phyloP scores from a whole-genome alignment of 2,113 vertebrate genomes.

The Orthonyx spaldingii region DNA sequence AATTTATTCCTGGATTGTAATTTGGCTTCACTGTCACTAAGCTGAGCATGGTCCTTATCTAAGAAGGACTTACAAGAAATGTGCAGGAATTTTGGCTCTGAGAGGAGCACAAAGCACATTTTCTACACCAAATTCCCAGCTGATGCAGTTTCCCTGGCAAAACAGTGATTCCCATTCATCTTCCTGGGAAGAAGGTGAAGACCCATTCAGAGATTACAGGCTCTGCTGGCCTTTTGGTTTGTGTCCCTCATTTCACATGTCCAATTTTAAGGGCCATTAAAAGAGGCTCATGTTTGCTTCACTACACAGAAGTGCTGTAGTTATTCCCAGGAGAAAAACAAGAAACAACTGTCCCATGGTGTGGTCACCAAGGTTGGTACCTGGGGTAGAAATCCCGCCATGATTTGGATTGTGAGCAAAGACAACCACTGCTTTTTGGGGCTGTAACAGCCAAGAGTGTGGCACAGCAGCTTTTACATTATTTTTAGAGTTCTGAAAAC shows the following conservation, averaged over 20 bases:
- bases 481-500: not conserved
- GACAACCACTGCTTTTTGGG: not conserved
- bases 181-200: not conserved
- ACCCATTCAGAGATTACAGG: not conserved
- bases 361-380: not conserved
- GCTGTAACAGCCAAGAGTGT: not conserved
- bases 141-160: not conserved
- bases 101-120: not conserved
- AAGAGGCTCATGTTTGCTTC: not conserved
- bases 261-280: not conserved
- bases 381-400: not conserved
- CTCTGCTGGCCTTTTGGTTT: not conserved
- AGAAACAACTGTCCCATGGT: fast-evolving
- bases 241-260: not conserved
- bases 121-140: not conserved
- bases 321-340: not conserved
- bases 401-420: not conserved
- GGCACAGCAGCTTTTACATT: not conserved
- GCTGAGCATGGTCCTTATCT: fast-evolving
- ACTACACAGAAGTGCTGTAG: not conserved
- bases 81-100: not conserved
- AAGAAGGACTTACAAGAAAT: not conserved
- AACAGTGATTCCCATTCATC: not conserved
- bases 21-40: not conserved
- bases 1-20: not conserved